A percentile compares a stretch with the other conserved stretches of the same genome.
phyloP scores from a whole-genome alignment of 2,797 vertebrate genomes.

The Poeciliopsis turneri region DNA sequence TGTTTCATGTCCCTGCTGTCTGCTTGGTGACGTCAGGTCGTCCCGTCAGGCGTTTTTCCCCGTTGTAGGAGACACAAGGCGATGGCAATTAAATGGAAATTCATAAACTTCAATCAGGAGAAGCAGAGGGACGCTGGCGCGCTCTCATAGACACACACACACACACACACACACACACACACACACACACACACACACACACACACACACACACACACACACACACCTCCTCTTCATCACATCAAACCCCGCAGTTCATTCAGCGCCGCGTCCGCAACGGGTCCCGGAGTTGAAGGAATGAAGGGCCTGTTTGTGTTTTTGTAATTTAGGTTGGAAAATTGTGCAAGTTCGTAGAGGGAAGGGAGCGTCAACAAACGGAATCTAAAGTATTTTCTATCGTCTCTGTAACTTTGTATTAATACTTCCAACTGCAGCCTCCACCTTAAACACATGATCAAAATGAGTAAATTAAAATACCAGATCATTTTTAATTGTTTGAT shows the following conservation, averaged over 20 bases:
- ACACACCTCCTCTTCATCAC: neutral
- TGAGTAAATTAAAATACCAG: neutral
- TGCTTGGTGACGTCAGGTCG: constrained; percentile 57
- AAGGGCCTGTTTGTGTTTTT: neutral
- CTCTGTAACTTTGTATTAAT: neutral
- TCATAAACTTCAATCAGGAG: constrained; percentile 3
- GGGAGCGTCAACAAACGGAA: neutral
- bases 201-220: too few species aligned
- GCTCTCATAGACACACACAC: too few species aligned
- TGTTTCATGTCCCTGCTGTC: constrained; percentile 61
- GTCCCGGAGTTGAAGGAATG: neutral
- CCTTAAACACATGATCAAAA: neutral
- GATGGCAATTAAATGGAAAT: constrained; percentile 40
- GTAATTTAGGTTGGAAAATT: neutral
- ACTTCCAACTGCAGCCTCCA: neutral
- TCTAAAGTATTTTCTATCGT: neutral
- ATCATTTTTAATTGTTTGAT: neutral
- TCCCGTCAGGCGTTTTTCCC: constrained; percentile 57
- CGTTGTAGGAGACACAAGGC: constrained; percentile 34
- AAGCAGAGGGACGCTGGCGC: constrained; percentile 32
- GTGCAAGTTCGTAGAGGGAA: neutral
- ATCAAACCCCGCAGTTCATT: neutral
- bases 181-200: too few species aligned
- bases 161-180: too few species aligned
- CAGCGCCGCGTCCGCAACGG: neutral